These are phyloP conservation scores for Macropis europaea DNA, from an alignment of 2,888 invertebrate species.

Conservation along the genomic window DNA sequence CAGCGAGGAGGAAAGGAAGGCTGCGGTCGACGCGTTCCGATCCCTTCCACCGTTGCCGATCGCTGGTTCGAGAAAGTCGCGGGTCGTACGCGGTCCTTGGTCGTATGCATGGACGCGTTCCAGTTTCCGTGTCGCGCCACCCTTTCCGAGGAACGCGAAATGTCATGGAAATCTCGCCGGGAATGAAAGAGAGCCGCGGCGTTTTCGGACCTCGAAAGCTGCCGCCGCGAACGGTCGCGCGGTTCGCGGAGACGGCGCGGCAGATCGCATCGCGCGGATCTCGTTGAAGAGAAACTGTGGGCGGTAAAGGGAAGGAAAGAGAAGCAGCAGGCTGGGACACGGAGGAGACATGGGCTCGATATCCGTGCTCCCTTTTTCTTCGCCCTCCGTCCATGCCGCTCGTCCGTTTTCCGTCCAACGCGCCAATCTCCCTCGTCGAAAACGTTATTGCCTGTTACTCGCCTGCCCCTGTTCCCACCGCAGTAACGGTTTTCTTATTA, in stretches of 20 bases:
- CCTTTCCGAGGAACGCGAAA: no score
- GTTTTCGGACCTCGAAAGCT: constrained; percentile 33
- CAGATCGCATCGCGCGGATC: background rate
- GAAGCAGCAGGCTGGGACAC: constrained; percentile 9
- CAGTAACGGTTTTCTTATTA: constrained; percentile 74
- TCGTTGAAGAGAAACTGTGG: constrained; percentile 5
- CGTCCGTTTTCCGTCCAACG: constrained; percentile 44
- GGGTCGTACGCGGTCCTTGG: no score
- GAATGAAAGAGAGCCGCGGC: background rate
- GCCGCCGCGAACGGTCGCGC: constrained; percentile 61
- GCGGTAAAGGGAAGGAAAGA: constrained; percentile 25
- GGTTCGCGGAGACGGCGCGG: constrained; percentile 44
- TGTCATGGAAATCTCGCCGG: no score
- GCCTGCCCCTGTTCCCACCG: constrained; percentile 53
- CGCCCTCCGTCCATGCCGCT: constrained; percentile 58
- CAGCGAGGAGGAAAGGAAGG: constrained; percentile 52
- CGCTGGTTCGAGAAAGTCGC: no score
- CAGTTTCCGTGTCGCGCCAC: no score
- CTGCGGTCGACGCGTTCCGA: constrained; percentile 66
- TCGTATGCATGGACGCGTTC: no score
- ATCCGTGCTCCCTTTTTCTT: constrained; percentile 51
- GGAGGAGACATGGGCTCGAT: constrained; percentile 64
- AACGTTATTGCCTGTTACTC: constrained; percentile 61
- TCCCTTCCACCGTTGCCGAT: constrained; percentile 60
- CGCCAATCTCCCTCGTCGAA: constrained; percentile 59